phyloP scores from a whole-genome alignment of 1,140 invertebrate species.

The Sipha flava region DNA sequence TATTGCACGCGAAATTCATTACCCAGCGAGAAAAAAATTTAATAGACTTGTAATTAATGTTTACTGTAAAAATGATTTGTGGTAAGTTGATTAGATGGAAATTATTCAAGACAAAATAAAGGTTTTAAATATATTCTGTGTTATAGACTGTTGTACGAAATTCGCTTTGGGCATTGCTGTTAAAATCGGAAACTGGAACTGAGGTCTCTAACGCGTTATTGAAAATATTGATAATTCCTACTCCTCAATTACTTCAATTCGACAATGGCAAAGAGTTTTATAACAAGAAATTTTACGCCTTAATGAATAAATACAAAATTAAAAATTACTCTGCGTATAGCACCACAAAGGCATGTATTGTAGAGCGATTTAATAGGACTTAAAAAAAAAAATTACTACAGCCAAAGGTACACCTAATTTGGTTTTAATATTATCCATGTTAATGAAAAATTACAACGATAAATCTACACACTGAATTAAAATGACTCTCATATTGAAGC shows the following conservation, averaged over 20 bases:
- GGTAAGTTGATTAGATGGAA: conserved; percentile 36
- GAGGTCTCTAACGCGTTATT: conserved; percentile 40
- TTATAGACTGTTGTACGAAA: too few species aligned
- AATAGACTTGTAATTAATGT: conserved; percentile 16
- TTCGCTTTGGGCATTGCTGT: conserved; percentile 44
- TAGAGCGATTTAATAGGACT: neutral
- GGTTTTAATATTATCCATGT: neutral
- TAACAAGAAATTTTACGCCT: neutral
- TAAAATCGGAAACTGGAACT: conserved; percentile 46
- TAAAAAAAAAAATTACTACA: neutral
- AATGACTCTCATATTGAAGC: neutral
- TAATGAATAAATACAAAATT: neutral
- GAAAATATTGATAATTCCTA: conserved; percentile 8
- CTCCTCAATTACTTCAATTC: neutral
- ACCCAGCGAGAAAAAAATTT: too few species aligned
- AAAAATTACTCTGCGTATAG: neutral
- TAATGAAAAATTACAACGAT: neutral
- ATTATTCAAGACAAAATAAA: conserved; percentile 43
- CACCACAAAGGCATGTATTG: neutral
- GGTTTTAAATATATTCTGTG: conserved; percentile 45
- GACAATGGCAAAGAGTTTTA: neutral
- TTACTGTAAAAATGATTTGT: too few species aligned
- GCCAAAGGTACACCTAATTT: neutral
- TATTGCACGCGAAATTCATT: too few species aligned
- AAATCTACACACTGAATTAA: neutral